Conservation (phyloP, 2,888 invertebrate genomes). For the Sylvicola cinctus region DNA sequence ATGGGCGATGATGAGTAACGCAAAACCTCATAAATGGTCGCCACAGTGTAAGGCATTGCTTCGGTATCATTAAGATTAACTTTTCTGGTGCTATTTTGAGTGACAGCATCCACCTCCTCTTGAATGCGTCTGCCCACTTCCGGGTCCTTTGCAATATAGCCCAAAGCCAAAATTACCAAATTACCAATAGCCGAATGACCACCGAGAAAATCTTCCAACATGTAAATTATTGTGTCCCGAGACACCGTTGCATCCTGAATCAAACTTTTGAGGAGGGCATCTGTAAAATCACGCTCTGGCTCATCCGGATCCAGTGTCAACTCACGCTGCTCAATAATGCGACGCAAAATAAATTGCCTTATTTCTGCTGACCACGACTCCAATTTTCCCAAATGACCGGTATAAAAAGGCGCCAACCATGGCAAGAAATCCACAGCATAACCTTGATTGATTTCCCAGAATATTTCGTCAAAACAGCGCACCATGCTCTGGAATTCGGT, state of each 20-base stretch:
- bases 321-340: conserved; percentile 37
- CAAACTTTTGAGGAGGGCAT: conserved; percentile 51
- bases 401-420: conserved; percentile 55
- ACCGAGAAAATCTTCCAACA: conserved; percentile 71
- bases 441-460: conserved; percentile 81
- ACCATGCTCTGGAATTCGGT: conserved; percentile 44
- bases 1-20: conserved; percentile 70
- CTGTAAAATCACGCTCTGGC: conserved; percentile 56
- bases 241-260: conserved; percentile 43
- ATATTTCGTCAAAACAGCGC: conserved; percentile 62
- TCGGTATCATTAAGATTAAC: conserved; percentile 44
- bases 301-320: conserved; percentile 27
- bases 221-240: conserved; percentile 59
- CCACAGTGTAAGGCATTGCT: conserved; percentile 59
- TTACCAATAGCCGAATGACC: conserved; percentile 79
- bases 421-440: conserved; percentile 74
- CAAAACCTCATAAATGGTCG: conserved; percentile 58
- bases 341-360: conserved; percentile 47
- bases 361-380: conserved; percentile 48
- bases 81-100: conserved; percentile 27
- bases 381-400: conserved; percentile 42
- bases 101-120: conserved; percentile 42
- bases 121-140: conserved; percentile 42
- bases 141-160: conserved; percentile 44
- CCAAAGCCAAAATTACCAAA: conserved; percentile 53